Evolutionary conservation across 2,888 invertebrate genomes (phyloP).

Genomic region (Synergus umbraculus): DNA sequence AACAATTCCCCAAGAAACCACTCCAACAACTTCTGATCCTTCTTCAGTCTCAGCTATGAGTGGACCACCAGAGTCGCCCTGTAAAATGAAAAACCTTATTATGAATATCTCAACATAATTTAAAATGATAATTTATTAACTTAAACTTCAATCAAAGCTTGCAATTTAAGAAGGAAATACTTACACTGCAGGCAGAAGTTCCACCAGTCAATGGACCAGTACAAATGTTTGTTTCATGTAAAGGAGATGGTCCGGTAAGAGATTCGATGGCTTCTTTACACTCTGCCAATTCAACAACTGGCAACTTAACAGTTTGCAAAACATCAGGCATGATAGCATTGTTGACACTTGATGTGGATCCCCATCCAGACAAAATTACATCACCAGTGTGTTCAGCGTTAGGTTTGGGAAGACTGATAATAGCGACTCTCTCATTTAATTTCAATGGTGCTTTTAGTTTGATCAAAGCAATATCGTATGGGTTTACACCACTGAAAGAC

Average conservation of each 20-base stretch:
- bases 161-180: neutral
- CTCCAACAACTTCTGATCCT: conserved; percentile 81
- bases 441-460: conserved; percentile 70
- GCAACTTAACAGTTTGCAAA: conserved; percentile 68
- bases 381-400: conserved; percentile 64
- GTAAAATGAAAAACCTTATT: conserved; percentile 48
- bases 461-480: conserved; percentile 79
- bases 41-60: conserved; percentile 78
- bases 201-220: conserved; percentile 61
- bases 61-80: conserved; percentile 81
- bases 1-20: conserved; percentile 78
- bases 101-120: neutral
- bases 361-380: conserved; percentile 78
- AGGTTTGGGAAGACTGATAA: conserved; percentile 72
- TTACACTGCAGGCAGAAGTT: conserved; percentile 51
- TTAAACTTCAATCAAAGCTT: no score
- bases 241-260: conserved; percentile 59
- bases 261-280: conserved; percentile 62
- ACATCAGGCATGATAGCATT: conserved; percentile 61
- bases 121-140: neutral
- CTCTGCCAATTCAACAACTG: conserved; percentile 61
- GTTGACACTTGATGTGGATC: conserved; percentile 67
- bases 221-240: conserved; percentile 64
- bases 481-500: conserved; percentile 68
- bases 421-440: conserved; percentile 70